Evolutionary conservation across 64 coral and sea anemone species (phyloP).

Genomic region (Hydrozoanthus tunicans): DNA sequence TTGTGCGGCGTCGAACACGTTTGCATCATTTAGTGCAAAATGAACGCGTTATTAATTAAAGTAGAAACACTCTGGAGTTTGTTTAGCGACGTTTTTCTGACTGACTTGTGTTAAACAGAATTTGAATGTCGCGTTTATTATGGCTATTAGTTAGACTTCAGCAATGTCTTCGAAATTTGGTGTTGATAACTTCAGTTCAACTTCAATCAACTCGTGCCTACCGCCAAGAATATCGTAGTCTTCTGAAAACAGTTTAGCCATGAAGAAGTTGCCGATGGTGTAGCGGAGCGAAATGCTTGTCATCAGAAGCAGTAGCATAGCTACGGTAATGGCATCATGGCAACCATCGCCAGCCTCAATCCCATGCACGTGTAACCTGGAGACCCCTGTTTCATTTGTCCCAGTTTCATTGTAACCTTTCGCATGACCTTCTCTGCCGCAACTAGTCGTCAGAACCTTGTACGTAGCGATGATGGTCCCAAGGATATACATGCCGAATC

Average conservation of each 20-base stretch:
- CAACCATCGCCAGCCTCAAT: neutral
- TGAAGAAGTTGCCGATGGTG: slow-evolving; percentile 13
- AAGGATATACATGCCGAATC: slow-evolving; percentile 9
- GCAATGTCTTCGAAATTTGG: neutral
- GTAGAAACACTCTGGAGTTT: too few species aligned
- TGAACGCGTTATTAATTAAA: too few species aligned
- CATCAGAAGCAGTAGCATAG: slow-evolving; percentile 34
- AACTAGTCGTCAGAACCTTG: slow-evolving; percentile 49
- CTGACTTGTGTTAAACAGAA: neutral
- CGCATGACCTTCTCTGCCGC: neutral
- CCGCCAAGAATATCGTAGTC: slow-evolving; percentile 26
- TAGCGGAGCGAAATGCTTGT: slow-evolving; percentile 11
- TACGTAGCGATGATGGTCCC: slow-evolving; percentile 41
- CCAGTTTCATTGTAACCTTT: neutral
- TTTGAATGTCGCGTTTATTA: neutral
- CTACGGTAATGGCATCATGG: slow-evolving; percentile 31
- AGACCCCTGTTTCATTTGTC: neutral
- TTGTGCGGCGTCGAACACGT: too few species aligned
- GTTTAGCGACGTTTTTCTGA: too few species aligned
- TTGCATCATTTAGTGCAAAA: too few species aligned
- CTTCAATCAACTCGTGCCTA: neutral
- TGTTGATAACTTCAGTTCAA: neutral
- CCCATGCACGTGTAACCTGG: neutral
- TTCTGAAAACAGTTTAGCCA: slow-evolving; percentile 48
- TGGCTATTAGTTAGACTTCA: neutral